phyloP scores from a whole-genome alignment of 2,113 vertebrate genomes.

The Choloepus hoffmanni region DNA sequence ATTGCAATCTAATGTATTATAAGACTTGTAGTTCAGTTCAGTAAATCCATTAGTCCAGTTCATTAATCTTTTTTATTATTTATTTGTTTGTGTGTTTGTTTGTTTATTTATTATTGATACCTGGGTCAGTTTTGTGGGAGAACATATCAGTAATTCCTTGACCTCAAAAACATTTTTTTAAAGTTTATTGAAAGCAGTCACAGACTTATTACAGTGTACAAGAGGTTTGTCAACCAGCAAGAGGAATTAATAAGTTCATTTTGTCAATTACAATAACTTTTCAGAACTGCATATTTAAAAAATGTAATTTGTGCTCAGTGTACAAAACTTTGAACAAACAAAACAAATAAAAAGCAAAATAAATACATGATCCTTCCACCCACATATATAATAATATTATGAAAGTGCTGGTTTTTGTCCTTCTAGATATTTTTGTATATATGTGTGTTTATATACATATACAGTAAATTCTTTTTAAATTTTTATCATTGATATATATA shows the following conservation, averaged over 20 bases:
- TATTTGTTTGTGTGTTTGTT: neutral
- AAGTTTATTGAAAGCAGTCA: constrained; percentile 26
- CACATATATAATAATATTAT: neutral
- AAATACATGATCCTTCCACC: neutral
- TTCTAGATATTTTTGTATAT: neutral
- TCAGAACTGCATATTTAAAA: neutral
- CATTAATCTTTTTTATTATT: neutral
- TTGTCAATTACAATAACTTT: neutral
- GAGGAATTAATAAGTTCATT: neutral
- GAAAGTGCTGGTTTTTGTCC: neutral
- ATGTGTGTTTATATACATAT: neutral
- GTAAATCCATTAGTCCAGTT: neutral
- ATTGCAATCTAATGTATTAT: neutral
- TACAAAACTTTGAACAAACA: neutral
- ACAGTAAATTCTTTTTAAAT: neutral
- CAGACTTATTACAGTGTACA: neutral
- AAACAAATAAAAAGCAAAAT: neutral
- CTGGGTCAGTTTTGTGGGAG: constrained; percentile 17
- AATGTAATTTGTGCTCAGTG: neutral
- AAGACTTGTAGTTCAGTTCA: neutral
- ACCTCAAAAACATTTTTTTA: neutral
- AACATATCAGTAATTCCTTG: neutral
- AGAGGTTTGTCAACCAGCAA: neutral
- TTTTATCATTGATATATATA: too few species aligned
- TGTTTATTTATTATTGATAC: neutral